Conservation (phyloP, 2,797 vertebrate genomes). For the Pantherophis vulpinus region DNA sequence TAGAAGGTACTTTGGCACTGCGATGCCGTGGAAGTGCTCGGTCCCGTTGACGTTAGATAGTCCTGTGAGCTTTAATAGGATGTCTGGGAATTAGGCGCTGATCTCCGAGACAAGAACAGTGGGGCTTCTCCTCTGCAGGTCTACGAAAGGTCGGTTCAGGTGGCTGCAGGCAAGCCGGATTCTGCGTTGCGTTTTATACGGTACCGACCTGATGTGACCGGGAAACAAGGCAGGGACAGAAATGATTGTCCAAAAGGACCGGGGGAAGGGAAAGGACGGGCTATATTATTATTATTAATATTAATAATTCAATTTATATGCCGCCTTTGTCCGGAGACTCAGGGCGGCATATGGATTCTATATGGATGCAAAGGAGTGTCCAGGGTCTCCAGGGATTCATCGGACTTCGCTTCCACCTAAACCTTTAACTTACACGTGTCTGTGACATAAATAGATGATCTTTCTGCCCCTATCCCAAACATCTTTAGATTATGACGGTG, state of each 20-base stretch:
- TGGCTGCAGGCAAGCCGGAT: too few relatives aligned
- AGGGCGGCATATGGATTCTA: neutral
- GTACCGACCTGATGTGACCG: neutral
- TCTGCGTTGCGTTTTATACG: neutral
- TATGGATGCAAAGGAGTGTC: neutral
- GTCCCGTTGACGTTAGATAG: neutral
- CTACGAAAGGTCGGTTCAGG: neutral
- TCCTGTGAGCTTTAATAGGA: neutral
- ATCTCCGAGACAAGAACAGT: too few relatives aligned
- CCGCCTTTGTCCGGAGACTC: too few relatives aligned
- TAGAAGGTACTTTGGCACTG: neutral
- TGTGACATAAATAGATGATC: neutral
- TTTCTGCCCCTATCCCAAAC: neutral
- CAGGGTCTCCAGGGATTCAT: neutral
- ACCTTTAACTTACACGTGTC: neutral
- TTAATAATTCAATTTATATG: too few relatives aligned
- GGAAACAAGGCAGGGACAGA: neutral
- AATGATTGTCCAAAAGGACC: neutral
- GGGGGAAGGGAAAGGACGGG: neutral
- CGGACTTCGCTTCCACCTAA: neutral
- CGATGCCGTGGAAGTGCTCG: neutral
- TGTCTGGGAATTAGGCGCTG: neutral
- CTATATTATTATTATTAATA: neutral
- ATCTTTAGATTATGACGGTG: neutral
- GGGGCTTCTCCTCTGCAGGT: too few relatives aligned